Conservation (phyloP, 2,113 vertebrate species). For the Peromyscus californicus region DNA sequence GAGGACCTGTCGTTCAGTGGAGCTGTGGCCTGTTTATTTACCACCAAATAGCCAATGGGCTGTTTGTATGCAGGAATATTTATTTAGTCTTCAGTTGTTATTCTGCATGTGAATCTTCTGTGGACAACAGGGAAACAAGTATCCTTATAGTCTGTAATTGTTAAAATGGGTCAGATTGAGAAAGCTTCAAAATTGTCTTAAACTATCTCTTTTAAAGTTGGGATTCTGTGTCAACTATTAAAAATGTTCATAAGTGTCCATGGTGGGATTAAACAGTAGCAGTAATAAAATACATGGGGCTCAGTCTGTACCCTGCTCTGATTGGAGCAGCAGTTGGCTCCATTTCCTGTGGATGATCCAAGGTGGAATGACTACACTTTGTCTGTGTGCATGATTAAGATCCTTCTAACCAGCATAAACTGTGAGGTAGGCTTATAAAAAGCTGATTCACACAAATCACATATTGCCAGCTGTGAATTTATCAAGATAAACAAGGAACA, state of each 20-base stretch:
- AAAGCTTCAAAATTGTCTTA: not conserved
- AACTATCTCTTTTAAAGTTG: not conserved
- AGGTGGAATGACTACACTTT: not conserved
- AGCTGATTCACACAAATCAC: not conserved
- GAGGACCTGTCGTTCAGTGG: not conserved
- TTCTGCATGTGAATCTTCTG: not conserved
- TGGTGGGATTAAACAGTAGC: not conserved
- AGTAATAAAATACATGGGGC: not conserved
- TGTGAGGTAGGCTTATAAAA: not conserved
- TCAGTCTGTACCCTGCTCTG: not conserved
- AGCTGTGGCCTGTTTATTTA: not conserved
- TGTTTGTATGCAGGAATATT: not conserved
- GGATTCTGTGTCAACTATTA: not conserved
- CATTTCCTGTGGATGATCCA: not conserved
- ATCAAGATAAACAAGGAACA: not conserved
- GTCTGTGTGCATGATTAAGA: not conserved
- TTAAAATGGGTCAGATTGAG: conserved; percentile 1
- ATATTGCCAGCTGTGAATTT: not conserved
- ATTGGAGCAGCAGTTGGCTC: not conserved
- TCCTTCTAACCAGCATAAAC: not conserved
- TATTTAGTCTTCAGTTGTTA: not conserved
- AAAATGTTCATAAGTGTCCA: not conserved
- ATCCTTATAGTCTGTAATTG: not conserved
- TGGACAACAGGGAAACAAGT: not conserved
- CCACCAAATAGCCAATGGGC: not conserved